Conservation (phyloP, 2,113 vertebrate species). For the Hemichromis elongatus region DNA sequence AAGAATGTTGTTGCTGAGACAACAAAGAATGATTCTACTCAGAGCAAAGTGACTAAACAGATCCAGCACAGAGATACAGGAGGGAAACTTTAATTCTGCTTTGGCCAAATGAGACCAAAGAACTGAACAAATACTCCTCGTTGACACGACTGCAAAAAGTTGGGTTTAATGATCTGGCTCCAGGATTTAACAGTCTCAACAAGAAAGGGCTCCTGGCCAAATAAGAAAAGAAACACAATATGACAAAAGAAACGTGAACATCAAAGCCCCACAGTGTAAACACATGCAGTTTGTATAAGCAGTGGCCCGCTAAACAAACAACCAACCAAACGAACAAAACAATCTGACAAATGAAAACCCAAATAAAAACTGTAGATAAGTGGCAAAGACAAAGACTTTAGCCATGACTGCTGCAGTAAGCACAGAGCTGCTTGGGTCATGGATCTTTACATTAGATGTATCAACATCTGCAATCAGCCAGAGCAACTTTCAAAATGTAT, state of each 20-base stretch:
- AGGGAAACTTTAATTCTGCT: neutral
- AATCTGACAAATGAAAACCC: neutral
- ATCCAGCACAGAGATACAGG: neutral
- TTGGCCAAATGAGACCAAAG: neutral
- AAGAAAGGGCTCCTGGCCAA: neutral
- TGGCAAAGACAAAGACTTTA: neutral
- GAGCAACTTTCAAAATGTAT: neutral
- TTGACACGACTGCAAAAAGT: neutral
- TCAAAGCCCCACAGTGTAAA: neutral
- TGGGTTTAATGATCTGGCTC: neutral
- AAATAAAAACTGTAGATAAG: neutral
- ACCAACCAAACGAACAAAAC: neutral
- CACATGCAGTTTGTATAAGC: neutral
- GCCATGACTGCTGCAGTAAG: neutral
- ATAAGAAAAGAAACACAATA: neutral
- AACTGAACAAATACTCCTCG: neutral
- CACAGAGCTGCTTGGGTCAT: neutral
- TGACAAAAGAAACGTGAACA: neutral
- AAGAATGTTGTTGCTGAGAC: no score
- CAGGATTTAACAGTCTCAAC: neutral
- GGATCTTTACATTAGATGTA: neutral
- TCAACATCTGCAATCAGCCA: neutral
- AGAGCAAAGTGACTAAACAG: neutral
- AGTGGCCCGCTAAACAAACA: neutral
- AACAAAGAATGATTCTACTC: neutral